Percentiles rank a stretch among this genome's conserved stretches.
Evolutionary conservation across 1,140 invertebrate species (phyloP).

Genomic region (Drosophila pallidifrons): DNA sequence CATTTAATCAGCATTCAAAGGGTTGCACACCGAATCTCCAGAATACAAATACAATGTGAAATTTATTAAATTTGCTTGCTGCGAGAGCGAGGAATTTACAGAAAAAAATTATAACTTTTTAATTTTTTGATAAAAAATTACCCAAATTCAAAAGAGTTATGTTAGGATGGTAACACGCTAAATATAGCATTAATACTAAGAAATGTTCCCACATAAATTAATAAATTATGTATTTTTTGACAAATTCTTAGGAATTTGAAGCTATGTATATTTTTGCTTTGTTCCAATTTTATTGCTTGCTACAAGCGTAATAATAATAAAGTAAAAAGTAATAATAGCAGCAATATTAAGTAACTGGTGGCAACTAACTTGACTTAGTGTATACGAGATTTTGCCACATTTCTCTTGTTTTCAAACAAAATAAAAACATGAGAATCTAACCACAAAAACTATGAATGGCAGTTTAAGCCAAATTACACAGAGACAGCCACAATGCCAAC

Average conservation of each 20-base stretch:
- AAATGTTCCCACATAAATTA: no score
- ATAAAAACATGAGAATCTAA: slow-evolving; percentile 47
- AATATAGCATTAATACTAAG: no score
- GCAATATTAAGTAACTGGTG: not conserved
- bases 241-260: no score
- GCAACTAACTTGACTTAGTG: slow-evolving; percentile 5
- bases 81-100: no score
- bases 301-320: not conserved
- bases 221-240: no score
- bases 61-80: not conserved
- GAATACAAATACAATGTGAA: not conserved
- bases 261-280: no score
- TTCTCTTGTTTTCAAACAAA: slow-evolving; percentile 59
- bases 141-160: no score
- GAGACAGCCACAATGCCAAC: slow-evolving; percentile 62
- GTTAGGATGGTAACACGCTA: no score
- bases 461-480: slow-evolving; percentile 83
- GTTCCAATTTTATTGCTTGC: not conserved
- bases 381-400: slow-evolving; percentile 51
- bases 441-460: slow-evolving; percentile 82
- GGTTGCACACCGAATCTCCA: not conserved
- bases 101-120: no score
- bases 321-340: not conserved
- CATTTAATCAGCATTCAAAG: slow-evolving; percentile 35
- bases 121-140: no score